Evolutionary conservation across 2,113 vertebrate species (phyloP).

Genomic region (Macaca fascicularis): T2T-MFA8v1.1 NC_088376.1:199406501-199407000

Average conservation of each 20-base stretch:
- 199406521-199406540: too few relatives aligned
- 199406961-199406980: not conserved
- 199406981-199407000: not conserved
- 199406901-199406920: not conserved
- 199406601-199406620: too few relatives aligned
- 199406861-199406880: not conserved
- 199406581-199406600: too few relatives aligned
- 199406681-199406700: not conserved
- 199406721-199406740: not conserved
- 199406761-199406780: not conserved
- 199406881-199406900: not conserved
- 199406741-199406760: not conserved
- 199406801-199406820: not conserved
- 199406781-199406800: not conserved
- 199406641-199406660: not conserved
- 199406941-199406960: not conserved
- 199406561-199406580: too few relatives aligned
- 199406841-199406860: not conserved
- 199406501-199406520: too few relatives aligned
- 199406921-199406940: not conserved
- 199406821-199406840: not conserved
- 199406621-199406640: too few relatives aligned
- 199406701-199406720: not conserved
- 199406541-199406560: too few relatives aligned
- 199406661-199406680: not conserved